Base-by-base conservation (phyloP, 2,888 invertebrate genomes). In the Troglohyphantes excavatus region DNA sequence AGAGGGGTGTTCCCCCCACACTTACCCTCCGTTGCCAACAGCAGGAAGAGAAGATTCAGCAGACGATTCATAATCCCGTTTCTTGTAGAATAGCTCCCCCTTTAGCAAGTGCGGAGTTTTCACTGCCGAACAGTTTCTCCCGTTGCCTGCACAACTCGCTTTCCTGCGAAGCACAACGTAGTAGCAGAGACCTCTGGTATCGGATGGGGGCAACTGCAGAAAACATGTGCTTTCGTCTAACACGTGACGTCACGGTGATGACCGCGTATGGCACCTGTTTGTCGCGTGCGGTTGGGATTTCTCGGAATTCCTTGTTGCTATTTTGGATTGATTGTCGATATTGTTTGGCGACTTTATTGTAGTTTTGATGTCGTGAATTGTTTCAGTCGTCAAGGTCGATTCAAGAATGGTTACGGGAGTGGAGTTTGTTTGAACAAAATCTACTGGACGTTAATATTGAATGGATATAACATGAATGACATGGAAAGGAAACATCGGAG, bases 61-160 rank as follows among this genome's bases (percentile, higher is more conserved):
- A 33, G 61, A 33, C 72, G 83, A 65, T 73, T 83, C 83, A 83
- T 83, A 83, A 83, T 83, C 83, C 83, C 72, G 33, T 21, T 26
- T 63, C 65, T 26, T 17, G 29, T 29, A 61, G 29, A 19, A n/a
- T n/a, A 11, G 21, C 33, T 39, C 29, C 26, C 53, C n/a, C 21
- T 63, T 61, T 73, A 39, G 78, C 65, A 65, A 78, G 78, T 33
- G 29, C 33, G 63, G 63, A 78, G 65, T 23, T 43, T 23, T 29
- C 39, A 43, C 63, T 78, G 39, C 63, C 39, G 23, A 70, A 17
- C 78, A 39, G 61, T 23, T 73, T 73, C 29, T 27, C 21, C 13
- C 23, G 23, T 39, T 78, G 39, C 73, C 73, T 83, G 83, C 46
- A 43, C 39, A 27, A 17, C n/a, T 26, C 13, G 65, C 83, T 83